Evolutionary conservation across 2,113 vertebrate genomes (phyloP).

Genomic region (Stictonetta naevosa): DNA sequence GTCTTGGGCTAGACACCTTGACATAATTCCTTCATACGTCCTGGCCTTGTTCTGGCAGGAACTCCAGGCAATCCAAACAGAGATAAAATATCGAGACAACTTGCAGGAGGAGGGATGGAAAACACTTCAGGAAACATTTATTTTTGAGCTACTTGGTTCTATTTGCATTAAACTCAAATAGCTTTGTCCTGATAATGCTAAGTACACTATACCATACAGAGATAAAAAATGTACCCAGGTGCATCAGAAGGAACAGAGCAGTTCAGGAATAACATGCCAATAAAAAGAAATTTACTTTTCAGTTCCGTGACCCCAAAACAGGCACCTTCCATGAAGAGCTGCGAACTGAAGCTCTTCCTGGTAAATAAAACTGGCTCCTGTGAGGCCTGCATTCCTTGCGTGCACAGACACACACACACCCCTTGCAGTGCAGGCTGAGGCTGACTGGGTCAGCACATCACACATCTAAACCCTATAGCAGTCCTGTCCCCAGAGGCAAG

Average conservation of each 20-base stretch:
- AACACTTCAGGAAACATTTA: slow-evolving; percentile 25
- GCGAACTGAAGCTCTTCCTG: not conserved
- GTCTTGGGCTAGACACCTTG: slow-evolving; percentile 13
- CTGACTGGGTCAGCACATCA: not conserved
- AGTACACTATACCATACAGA: not conserved
- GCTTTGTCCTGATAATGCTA: not conserved
- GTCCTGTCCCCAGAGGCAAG: not conserved
- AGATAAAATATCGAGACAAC: not conserved
- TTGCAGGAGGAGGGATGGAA: slow-evolving; percentile 2
- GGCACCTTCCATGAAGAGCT: not conserved
- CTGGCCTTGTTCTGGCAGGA: not conserved
- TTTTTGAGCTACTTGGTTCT: not conserved
- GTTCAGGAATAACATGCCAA: not conserved
- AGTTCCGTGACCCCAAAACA: not conserved
- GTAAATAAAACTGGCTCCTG: not conserved
- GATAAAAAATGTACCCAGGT: not conserved
- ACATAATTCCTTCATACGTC: not conserved
- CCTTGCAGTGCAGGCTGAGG: not conserved
- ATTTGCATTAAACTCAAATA: slow-evolving; percentile 34
- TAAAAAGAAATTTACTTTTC: not conserved
- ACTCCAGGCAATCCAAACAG: slow-evolving; percentile 9
- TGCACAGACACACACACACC: accelerated
- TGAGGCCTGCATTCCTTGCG: not conserved
- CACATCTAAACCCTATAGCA: not conserved
- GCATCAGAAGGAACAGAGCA: not conserved